Percentiles rank a stretch among this genome's conserved stretches.
Conservation (phyloP, 2,797 vertebrate genomes). For the Lepilemur ruficaudatus region DNA sequence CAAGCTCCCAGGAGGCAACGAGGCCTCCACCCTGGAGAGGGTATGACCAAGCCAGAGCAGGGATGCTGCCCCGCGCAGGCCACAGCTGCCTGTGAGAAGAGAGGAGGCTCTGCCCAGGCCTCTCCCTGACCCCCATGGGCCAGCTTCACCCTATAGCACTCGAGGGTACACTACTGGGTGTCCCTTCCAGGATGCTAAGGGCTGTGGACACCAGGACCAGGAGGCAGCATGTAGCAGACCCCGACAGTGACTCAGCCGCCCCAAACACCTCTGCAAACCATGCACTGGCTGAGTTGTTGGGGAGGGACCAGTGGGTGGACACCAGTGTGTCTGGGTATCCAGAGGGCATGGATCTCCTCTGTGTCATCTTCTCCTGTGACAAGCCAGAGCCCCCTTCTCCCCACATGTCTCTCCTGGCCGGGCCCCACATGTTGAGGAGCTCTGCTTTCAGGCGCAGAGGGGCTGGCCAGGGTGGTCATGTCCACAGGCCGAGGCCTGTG, state of each 20-base stretch:
- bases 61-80: background rate
- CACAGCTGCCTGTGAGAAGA: too few relatives aligned
- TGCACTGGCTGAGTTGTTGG: background rate
- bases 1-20: background rate
- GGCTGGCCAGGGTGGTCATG: background rate
- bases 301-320: background rate
- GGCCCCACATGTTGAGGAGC: rapidly evolving
- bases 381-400: background rate
- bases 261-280: conserved; percentile 6
- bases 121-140: background rate
- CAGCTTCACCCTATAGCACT: background rate
- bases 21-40: background rate
- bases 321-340: background rate
- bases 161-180: background rate
- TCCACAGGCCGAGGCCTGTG: background rate
- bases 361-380: background rate
- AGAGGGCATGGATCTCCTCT: background rate
- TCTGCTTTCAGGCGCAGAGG: background rate
- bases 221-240: conserved; percentile 29
- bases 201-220: background rate
- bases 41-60: background rate
- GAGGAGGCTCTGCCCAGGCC: too few relatives aligned
- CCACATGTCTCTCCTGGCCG: rapidly evolving
- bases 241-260: conserved; percentile 34
- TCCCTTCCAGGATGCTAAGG: background rate